Percentiles rank a stretch among this genome's conserved stretches.
phyloP scores from a whole-genome alignment of 2,797 vertebrate species.

The Sebastes diaconus region DNA sequence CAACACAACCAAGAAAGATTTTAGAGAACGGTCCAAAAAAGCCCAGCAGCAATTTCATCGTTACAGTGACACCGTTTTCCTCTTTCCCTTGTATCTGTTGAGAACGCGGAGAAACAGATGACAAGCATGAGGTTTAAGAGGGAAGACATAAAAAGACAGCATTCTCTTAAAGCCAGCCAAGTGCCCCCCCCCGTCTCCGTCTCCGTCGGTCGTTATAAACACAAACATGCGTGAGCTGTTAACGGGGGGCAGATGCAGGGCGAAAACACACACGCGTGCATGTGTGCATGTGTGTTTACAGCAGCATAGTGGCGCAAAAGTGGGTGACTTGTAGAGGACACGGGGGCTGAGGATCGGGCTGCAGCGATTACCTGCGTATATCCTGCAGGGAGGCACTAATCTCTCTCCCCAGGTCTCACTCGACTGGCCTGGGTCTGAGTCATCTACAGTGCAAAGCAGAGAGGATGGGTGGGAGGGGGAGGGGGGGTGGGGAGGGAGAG shows the following conservation, averaged over 20 bases:
- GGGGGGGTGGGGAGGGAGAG: slow-evolving; percentile 60
- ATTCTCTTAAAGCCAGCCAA: slow-evolving; percentile 69
- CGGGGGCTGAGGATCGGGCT: slow-evolving; percentile 60
- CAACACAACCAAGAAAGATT: slow-evolving; percentile 54
- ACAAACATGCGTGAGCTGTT: slow-evolving; percentile 73
- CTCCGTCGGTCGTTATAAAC: slow-evolving; percentile 40
- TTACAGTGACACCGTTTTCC: slow-evolving; percentile 28
- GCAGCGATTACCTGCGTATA: slow-evolving; percentile 89
- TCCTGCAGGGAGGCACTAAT: slow-evolving; percentile 91
- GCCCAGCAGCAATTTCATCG: neutral
- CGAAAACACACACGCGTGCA: slow-evolving; percentile 71
- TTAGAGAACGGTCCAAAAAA: neutral
- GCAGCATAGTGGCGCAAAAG: slow-evolving; percentile 47
- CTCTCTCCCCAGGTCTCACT: slow-evolving; percentile 90
- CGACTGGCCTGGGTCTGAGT: slow-evolving; percentile 91
- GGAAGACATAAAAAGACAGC: slow-evolving; percentile 27
- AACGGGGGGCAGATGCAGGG: slow-evolving; percentile 61
- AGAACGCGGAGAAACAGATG: slow-evolving; percentile 63
- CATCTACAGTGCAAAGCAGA: slow-evolving; percentile 92
- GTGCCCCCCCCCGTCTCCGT: slow-evolving; percentile 8
- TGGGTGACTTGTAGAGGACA: slow-evolving; percentile 54
- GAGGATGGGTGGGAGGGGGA: slow-evolving; percentile 76
- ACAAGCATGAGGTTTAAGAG: slow-evolving; percentile 71
- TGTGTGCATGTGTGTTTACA: slow-evolving; percentile 62
- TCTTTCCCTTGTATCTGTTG: slow-evolving; percentile 77